Evolutionary conservation across 2,888 invertebrate species (phyloP).

Genomic region (Acanthopleura granulata): DNA sequence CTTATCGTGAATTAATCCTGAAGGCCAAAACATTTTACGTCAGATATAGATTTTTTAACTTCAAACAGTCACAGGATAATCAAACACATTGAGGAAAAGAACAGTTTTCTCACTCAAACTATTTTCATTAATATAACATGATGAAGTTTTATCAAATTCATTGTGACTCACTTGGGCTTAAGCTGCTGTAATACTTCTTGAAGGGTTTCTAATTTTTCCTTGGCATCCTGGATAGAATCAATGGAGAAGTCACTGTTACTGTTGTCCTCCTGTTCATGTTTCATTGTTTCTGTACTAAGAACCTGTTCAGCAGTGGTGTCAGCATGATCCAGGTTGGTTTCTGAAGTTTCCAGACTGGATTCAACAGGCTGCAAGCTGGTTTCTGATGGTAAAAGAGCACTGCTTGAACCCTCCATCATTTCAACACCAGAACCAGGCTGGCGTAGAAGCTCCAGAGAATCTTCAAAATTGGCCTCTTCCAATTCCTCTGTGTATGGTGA

Average conservation of each 20-base stretch:
- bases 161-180: slow-evolving; percentile 32
- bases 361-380: not conserved
- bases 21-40: too few relatives aligned
- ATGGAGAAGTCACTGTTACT: slow-evolving; percentile 37
- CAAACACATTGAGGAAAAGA: too few relatives aligned
- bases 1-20: too few relatives aligned
- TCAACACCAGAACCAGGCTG: too few relatives aligned
- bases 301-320: not conserved
- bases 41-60: too few relatives aligned
- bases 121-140: not conserved
- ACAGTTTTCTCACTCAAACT: not conserved
- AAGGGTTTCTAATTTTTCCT: slow-evolving; percentile 40
- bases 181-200: slow-evolving; percentile 47
- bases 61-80: too few relatives aligned
- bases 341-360: not conserved
- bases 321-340: not conserved
- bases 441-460: slow-evolving; percentile 25
- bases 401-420: too few relatives aligned
- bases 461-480: slow-evolving; percentile 29
- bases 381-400: not conserved
- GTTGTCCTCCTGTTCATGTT: slow-evolving; percentile 27
- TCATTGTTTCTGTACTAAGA: not conserved
- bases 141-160: not conserved
- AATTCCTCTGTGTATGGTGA: slow-evolving; percentile 32
- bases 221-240: slow-evolving; percentile 44